These are phyloP conservation scores for Zootoca vivipara DNA, from an alignment of 2,113 vertebrate genomes.

Conservation along the genomic window DNA sequence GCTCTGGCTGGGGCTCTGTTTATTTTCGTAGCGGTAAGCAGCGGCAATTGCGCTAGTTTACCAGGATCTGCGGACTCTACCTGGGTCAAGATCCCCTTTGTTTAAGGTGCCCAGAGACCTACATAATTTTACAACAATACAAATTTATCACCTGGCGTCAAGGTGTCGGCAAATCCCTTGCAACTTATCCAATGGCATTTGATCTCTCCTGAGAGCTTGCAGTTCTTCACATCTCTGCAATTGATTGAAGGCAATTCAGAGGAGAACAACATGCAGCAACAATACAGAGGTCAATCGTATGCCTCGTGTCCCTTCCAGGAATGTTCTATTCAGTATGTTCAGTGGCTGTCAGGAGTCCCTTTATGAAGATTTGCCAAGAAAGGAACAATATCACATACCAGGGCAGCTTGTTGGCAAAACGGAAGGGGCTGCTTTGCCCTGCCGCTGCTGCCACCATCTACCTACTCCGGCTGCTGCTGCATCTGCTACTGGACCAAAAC, in stretches of 20 bases:
- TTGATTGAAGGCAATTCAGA: not conserved
- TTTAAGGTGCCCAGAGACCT: too few species aligned
- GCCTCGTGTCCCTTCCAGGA: not conserved
- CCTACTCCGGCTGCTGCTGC: too few species aligned
- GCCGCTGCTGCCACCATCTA: too few species aligned
- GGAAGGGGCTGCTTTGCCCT: too few species aligned
- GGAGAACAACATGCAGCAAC: not conserved
- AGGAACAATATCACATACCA: conserved; percentile 13
- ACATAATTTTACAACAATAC: too few species aligned
- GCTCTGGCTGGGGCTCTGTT: too few species aligned
- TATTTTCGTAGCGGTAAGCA: too few species aligned
- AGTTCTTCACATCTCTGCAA: rapidly evolving
- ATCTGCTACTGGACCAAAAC: too few species aligned
- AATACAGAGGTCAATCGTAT: conserved; percentile 12
- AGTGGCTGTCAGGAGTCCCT: not conserved
- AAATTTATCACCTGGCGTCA: not conserved
- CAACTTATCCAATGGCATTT: not conserved
- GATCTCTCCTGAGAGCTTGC: rapidly evolving
- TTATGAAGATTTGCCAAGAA: conserved; percentile 11
- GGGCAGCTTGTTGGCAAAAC: too few species aligned
- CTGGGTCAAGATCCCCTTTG: too few species aligned
- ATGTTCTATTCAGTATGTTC: conserved; percentile 18
- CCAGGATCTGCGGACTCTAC: too few species aligned
- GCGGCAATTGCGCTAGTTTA: too few species aligned
- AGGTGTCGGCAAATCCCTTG: rapidly evolving